Percentiles rank a stretch among this genome's conserved stretches.
These are phyloP conservation scores for Radopholus similis DNA, from an alignment of 1,140 invertebrate species.

Conservation along the genomic window DNA sequence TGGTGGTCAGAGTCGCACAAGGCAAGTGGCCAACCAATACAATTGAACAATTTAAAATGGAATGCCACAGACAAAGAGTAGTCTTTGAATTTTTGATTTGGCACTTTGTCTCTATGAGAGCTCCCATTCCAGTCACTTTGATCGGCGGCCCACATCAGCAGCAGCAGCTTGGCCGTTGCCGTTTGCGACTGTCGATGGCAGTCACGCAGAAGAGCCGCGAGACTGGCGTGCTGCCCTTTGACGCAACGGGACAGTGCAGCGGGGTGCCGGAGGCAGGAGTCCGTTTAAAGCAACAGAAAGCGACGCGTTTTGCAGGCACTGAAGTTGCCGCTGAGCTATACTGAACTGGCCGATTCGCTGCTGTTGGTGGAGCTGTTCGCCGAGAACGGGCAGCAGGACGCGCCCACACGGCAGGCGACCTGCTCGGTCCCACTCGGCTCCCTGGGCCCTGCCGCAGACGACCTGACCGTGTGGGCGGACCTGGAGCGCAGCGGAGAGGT, in stretches of 20 bases:
- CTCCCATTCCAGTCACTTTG: no score
- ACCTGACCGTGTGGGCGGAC: slow-evolving; percentile 28
- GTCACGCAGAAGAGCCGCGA: neutral
- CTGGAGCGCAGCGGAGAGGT: slow-evolving; percentile 26
- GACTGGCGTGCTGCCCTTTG: neutral
- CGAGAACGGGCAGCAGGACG: neutral
- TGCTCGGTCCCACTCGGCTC: slow-evolving; percentile 10
- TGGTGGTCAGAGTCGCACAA: slow-evolving; percentile 19
- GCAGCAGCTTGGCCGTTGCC: neutral
- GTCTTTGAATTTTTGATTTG: no score
- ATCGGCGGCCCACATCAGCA: neutral
- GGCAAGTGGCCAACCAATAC: neutral
- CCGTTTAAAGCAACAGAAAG: no score
- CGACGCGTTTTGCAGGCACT: neutral
- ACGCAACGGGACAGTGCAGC: neutral
- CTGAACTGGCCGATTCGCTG: neutral
- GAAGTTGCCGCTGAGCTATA: neutral
- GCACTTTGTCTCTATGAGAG: no score
- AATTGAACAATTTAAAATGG: no score
- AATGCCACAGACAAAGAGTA: no score
- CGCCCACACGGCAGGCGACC: neutral
- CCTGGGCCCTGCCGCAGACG: slow-evolving; percentile 25
- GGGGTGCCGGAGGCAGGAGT: neutral
- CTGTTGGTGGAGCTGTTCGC: slow-evolving; percentile 7
- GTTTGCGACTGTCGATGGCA: neutral